These are phyloP conservation scores for Drosophila gaucha DNA, from an alignment of 2,888 invertebrate genomes.

Conservation along the genomic window DNA sequence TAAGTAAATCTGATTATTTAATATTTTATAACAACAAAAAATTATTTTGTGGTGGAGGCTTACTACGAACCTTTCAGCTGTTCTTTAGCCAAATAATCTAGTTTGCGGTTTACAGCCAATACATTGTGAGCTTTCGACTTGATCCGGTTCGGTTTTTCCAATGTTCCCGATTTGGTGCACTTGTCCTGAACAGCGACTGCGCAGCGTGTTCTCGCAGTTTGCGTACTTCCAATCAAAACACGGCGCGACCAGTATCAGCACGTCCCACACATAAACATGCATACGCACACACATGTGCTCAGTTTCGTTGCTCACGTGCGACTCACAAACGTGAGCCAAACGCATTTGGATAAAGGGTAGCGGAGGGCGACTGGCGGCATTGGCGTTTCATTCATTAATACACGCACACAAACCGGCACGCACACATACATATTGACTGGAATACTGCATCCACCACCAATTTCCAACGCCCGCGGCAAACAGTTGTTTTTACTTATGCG, in stretches of 20 bases:
- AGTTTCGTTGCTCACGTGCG: conserved; percentile 61
- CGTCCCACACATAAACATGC: conserved; percentile 3
- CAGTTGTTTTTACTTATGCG: conserved; percentile 39
- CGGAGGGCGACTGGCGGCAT: conserved; percentile 53
- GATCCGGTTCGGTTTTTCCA: neutral
- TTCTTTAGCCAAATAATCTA: too few species aligned
- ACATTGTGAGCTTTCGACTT: neutral
- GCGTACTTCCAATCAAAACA: conserved; percentile 63
- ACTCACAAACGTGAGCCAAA: conserved; percentile 54
- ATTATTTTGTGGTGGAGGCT: too few species aligned
- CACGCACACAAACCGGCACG: conserved; percentile 46
- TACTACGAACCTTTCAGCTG: too few species aligned
- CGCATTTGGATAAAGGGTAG: conserved; percentile 18
- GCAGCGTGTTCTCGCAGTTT: conserved; percentile 35
- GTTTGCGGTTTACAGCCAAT: too few species aligned
- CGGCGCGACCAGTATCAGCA: conserved; percentile 16
- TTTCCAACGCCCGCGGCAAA: conserved; percentile 64
- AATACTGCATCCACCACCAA: conserved; percentile 72
- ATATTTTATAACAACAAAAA: too few species aligned
- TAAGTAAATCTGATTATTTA: too few species aligned
- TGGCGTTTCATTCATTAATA: conserved; percentile 78
- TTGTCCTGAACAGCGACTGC: conserved; percentile 41
- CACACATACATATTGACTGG: conserved; percentile 43
- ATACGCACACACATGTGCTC: conserved; percentile 8
- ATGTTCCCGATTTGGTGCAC: neutral